Evolutionary conservation across 2,888 invertebrate species (phyloP).

Genomic region (Temnothorax ravouxi): DNA sequence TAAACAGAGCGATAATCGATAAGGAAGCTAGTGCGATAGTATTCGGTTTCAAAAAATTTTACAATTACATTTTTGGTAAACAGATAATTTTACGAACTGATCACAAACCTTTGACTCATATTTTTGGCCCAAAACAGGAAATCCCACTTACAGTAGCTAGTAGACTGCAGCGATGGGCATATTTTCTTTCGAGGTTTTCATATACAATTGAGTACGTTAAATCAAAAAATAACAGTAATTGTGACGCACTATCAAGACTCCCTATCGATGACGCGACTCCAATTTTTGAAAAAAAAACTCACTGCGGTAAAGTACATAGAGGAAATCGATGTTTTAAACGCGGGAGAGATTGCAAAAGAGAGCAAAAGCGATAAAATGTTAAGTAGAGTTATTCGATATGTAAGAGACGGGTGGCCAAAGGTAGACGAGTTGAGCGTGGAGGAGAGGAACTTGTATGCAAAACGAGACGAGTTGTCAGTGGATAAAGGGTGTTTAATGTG

Average conservation of each 20-base stretch:
- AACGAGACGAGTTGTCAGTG: slow-evolving; percentile 51
- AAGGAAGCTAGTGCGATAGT: slow-evolving; percentile 66
- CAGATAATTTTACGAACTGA: not conserved
- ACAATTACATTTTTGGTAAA: not conserved
- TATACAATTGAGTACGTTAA: slow-evolving; percentile 39
- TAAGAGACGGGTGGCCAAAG: slow-evolving; percentile 5
- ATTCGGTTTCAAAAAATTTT: slow-evolving; percentile 54
- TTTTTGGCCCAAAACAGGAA: slow-evolving; percentile 56
- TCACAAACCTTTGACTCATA: slow-evolving; percentile 1
- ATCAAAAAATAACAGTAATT: slow-evolving; percentile 55
- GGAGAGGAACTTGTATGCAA: slow-evolving; percentile 34
- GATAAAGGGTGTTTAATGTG: slow-evolving; percentile 54
- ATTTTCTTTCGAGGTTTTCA: not conserved
- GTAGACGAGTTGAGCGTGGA: not conserved
- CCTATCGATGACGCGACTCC: slow-evolving; percentile 36
- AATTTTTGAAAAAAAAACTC: not conserved
- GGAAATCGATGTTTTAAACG: slow-evolving; percentile 9
- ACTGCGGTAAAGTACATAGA: slow-evolving; percentile 24
- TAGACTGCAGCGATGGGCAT: not conserved
- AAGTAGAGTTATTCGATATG: slow-evolving; percentile 42
- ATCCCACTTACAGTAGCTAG: slow-evolving; percentile 31
- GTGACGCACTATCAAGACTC: slow-evolving; percentile 58
- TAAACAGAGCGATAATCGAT: slow-evolving; percentile 33
- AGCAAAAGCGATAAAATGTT: slow-evolving; percentile 57
- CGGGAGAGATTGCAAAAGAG: slow-evolving; percentile 44